phyloP scores from a whole-genome alignment of 2,888 invertebrate genomes.

The Colletes collaris region DNA sequence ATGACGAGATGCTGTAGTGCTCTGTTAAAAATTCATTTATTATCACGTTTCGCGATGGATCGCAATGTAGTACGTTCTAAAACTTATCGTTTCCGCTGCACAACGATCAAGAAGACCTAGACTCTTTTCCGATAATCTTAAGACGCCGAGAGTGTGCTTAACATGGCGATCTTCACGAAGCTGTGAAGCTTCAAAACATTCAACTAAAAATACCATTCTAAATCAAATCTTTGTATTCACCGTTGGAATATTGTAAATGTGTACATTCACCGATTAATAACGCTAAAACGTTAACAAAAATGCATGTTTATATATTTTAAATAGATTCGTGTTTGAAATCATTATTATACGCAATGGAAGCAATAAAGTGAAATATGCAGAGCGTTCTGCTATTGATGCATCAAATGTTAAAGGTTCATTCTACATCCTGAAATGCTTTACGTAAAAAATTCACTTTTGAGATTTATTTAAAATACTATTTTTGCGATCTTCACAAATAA shows the following conservation, averaged over 20 bases:
- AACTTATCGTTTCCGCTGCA: background rate
- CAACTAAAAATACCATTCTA: background rate
- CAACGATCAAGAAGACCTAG: background rate
- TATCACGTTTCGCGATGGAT: background rate
- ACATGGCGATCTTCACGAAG: background rate
- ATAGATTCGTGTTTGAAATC: too few relatives aligned
- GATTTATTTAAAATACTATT: too few relatives aligned
- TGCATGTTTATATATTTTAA: too few relatives aligned
- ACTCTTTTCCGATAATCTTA: background rate
- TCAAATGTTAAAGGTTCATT: too few relatives aligned
- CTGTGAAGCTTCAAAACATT: background rate
- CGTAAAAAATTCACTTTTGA: too few relatives aligned
- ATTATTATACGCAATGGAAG: too few relatives aligned
- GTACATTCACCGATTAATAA: background rate
- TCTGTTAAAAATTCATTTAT: background rate
- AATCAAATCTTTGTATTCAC: constrained; percentile 5
- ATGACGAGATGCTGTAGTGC: background rate
- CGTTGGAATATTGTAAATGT: background rate
- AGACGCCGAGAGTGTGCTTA: background rate
- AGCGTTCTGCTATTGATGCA: too few relatives aligned
- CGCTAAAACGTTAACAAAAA: too few relatives aligned
- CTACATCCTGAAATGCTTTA: too few relatives aligned
- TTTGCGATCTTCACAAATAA: too few relatives aligned
- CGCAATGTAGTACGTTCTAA: background rate
- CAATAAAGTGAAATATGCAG: too few relatives aligned